Evolutionary conservation across 2,797 vertebrate species (phyloP).

Genomic region (Ateles fusciceps): DNA sequence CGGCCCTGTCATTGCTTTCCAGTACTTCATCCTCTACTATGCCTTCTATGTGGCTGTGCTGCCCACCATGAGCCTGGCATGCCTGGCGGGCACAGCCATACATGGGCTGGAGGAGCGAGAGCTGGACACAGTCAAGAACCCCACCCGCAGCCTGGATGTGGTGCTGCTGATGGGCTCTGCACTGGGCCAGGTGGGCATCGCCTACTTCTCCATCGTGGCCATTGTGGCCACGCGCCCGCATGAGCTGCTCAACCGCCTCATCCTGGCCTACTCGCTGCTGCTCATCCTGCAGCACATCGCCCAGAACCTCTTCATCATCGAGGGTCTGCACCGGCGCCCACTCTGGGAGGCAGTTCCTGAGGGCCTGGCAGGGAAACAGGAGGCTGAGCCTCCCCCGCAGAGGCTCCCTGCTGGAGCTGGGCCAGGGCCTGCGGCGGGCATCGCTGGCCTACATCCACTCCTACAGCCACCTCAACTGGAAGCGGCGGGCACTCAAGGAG

Average conservation of each 20-base stretch:
- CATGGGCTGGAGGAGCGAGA: slow-evolving; percentile 87
- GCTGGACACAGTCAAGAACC: slow-evolving; percentile 87
- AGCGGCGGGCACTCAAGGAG: slow-evolving; percentile 87
- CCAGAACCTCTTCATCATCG: slow-evolving; percentile 94
- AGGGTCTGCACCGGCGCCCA: slow-evolving; percentile 88
- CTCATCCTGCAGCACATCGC: slow-evolving; percentile 90
- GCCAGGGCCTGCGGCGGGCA: slow-evolving; percentile 74
- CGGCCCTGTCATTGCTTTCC: slow-evolving; percentile 3
- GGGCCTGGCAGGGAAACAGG: neutral
- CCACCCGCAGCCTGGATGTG: slow-evolving; percentile 92
- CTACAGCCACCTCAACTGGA: slow-evolving; percentile 83
- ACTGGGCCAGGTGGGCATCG: slow-evolving; percentile 89
- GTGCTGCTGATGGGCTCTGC: slow-evolving; percentile 88
- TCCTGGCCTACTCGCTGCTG: slow-evolving; percentile 89
- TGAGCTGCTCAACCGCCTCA: slow-evolving; percentile 85
- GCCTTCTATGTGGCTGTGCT: slow-evolving; percentile 87
- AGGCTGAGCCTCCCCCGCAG: neutral
- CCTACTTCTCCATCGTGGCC: slow-evolving; percentile 93
- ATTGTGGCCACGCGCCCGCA: slow-evolving; percentile 83
- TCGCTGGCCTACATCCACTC: slow-evolving; percentile 80
- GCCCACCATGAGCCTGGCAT: slow-evolving; percentile 87
- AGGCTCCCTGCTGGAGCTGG: slow-evolving; percentile 77
- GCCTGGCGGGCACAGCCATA: slow-evolving; percentile 85
- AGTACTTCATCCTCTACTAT: slow-evolving; percentile 89
- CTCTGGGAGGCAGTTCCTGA: neutral